phyloP scores from a whole-genome alignment of 1,140 invertebrate species.

The Drosophila neocordata region DNA sequence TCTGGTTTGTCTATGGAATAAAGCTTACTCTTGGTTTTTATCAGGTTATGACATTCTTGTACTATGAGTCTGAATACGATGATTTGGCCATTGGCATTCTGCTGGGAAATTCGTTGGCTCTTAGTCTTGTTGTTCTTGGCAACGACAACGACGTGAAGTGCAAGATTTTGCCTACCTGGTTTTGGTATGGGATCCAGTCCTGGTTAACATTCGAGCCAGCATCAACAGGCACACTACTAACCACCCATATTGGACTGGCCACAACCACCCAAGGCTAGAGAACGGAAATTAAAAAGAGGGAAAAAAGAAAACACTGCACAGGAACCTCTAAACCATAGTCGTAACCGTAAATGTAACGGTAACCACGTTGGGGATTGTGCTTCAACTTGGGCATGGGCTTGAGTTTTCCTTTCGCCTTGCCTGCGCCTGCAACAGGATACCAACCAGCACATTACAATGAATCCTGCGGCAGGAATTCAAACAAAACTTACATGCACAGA shows the following conservation, averaged over 20 bases:
- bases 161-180: slow-evolving; percentile 37
- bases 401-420: slow-evolving; percentile 4
- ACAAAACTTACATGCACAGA: slow-evolving; percentile 57
- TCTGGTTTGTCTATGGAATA: slow-evolving; percentile 64
- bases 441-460: slow-evolving; percentile 72
- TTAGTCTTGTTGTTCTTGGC: slow-evolving; percentile 65
- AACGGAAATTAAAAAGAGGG: slow-evolving; percentile 76
- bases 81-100: slow-evolving; percentile 70
- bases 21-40: slow-evolving; percentile 52
- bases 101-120: slow-evolving; percentile 57
- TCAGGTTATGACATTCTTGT: slow-evolving; percentile 45
- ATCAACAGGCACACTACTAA: slow-evolving; percentile 27
- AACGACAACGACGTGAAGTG: slow-evolving; percentile 62
- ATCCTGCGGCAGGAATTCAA: slow-evolving; percentile 69
- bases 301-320: slow-evolving; percentile 73
- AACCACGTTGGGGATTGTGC: slow-evolving; percentile 4
- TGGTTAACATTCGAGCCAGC: slow-evolving; percentile 56
- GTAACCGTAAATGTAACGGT: slow-evolving; percentile 58
- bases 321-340: slow-evolving; percentile 67
- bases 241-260: slow-evolving; percentile 26
- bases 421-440: slow-evolving; percentile 52
- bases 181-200: not conserved
- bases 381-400: slow-evolving; percentile 21
- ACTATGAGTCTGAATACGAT: slow-evolving; percentile 10
- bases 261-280: slow-evolving; percentile 49